A percentile compares a stretch with the other conserved stretches of the same genome.
These are phyloP conservation scores for Pyrgus malvae DNA, from an alignment of 2,888 invertebrate genomes.

Conservation along the genomic window DNA sequence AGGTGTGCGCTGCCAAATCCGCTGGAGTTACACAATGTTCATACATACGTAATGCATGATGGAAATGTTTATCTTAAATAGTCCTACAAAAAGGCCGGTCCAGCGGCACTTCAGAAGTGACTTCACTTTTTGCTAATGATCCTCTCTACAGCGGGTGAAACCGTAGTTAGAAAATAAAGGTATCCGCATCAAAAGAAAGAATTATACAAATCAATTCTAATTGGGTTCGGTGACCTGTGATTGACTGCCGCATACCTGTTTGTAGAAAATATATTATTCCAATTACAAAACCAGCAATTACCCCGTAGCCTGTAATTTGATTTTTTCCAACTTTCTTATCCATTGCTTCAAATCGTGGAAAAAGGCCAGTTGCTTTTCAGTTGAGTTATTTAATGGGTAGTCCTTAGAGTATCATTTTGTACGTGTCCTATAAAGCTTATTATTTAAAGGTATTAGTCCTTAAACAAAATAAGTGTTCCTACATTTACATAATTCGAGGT, in stretches of 20 bases:
- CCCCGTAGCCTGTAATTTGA: slow-evolving; percentile 55
- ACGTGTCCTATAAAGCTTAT: neutral
- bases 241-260: slow-evolving; percentile 35
- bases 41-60: too few relatives aligned
- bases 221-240: slow-evolving; percentile 39
- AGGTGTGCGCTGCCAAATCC: too few relatives aligned
- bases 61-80: too few relatives aligned
- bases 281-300: slow-evolving; percentile 49
- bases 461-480: neutral
- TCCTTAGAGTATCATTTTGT: slow-evolving; percentile 12
- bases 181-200: too few relatives aligned
- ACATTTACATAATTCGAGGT: too few relatives aligned
- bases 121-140: too few relatives aligned
- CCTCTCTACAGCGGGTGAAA: too few relatives aligned
- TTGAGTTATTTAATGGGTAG: slow-evolving; percentile 18
- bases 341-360: slow-evolving; percentile 31
- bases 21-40: too few relatives aligned
- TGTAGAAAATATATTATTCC: slow-evolving; percentile 46
- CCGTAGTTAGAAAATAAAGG: too few relatives aligned
- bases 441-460: slow-evolving; percentile 9
- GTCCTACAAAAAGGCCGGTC: too few relatives aligned
- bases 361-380: slow-evolving; percentile 6
- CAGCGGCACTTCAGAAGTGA: too few relatives aligned
- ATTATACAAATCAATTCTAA: slow-evolving; percentile 46
- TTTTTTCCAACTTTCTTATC: slow-evolving; percentile 35